Conservation (phyloP, 2,113 vertebrate species). For the Murina feae region DNA sequence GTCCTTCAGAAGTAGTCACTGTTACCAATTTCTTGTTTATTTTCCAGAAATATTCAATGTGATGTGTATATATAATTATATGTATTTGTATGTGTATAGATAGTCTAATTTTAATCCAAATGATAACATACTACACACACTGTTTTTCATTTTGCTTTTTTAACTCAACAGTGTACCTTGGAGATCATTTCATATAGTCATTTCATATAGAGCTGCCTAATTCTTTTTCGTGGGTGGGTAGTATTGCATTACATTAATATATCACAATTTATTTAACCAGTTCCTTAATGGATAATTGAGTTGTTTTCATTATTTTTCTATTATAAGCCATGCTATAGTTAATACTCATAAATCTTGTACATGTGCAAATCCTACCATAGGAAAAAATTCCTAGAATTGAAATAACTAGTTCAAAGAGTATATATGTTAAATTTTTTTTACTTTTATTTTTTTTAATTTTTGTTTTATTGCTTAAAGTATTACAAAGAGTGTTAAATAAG, state of each 20-base stretch:
- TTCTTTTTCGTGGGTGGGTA: neutral
- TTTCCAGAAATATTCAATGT: neutral
- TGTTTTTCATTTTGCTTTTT: conserved; percentile 21
- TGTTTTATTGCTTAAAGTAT: too few relatives aligned
- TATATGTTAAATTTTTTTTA: too few relatives aligned
- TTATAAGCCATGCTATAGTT: neutral
- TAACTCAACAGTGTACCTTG: neutral
- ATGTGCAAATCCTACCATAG: neutral
- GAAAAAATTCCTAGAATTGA: conserved; percentile 10
- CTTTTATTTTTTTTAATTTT: too few relatives aligned
- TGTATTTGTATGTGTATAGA: neutral
- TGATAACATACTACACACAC: neutral
- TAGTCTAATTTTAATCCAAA: conserved; percentile 2
- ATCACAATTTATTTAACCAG: neutral
- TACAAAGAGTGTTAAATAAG: too few relatives aligned
- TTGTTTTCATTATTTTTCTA: neutral
- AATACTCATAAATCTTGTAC: neutral
- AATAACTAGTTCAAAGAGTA: neutral
- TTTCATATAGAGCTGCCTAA: neutral
- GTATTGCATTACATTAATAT: neutral
- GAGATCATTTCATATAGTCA: neutral
- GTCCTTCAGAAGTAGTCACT: neutral
- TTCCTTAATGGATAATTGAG: neutral
- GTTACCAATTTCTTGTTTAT: neutral
- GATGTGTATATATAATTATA: neutral